A percentile compares a stretch with the other conserved stretches of the same genome.
Evolutionary conservation across 2,888 invertebrate species (phyloP).

Genomic region (Stegophylla sp.): DNA sequence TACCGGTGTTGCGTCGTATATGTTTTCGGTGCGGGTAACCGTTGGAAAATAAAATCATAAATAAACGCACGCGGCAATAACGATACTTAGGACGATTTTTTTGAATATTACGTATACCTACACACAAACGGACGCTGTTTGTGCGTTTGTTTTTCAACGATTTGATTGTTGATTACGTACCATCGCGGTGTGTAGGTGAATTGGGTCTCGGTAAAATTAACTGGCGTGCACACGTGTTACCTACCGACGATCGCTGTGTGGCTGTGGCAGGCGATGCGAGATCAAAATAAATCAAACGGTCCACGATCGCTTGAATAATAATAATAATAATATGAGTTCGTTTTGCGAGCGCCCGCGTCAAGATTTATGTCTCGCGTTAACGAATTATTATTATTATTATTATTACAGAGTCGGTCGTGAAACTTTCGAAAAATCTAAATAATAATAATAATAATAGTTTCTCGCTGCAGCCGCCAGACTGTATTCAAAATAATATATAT

Average conservation of each 20-base stretch:
- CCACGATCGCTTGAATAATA: constrained; percentile 22
- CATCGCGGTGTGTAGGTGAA: constrained; percentile 11
- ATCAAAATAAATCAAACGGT: constrained; percentile 38
- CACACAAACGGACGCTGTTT: background rate
- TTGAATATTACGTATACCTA: background rate
- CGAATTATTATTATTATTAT: no score
- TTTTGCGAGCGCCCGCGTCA: background rate
- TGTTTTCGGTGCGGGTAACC: no score
- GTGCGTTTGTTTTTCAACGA: constrained; percentile 10
- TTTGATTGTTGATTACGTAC: constrained; percentile 32
- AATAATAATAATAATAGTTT: background rate
- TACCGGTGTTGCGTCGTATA: no score
- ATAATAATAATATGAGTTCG: constrained; percentile 17
- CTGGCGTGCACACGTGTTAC: constrained; percentile 10
- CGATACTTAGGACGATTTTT: constrained; percentile 6
- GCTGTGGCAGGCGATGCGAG: background rate
- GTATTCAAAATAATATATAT: background rate
- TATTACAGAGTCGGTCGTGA: background rate
- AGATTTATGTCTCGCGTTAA: constrained; percentile 12
- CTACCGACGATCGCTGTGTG: background rate
- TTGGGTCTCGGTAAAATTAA: constrained; percentile 50
- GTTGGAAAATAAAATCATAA: no score
- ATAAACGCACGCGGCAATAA: background rate
- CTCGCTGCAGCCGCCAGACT: background rate
- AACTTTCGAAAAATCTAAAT: constrained; percentile 21